Percentiles rank a stretch among this genome's conserved stretches.
Evolutionary conservation across 2,888 invertebrate species (phyloP).

Genomic region (Panopea generosa): DNA sequence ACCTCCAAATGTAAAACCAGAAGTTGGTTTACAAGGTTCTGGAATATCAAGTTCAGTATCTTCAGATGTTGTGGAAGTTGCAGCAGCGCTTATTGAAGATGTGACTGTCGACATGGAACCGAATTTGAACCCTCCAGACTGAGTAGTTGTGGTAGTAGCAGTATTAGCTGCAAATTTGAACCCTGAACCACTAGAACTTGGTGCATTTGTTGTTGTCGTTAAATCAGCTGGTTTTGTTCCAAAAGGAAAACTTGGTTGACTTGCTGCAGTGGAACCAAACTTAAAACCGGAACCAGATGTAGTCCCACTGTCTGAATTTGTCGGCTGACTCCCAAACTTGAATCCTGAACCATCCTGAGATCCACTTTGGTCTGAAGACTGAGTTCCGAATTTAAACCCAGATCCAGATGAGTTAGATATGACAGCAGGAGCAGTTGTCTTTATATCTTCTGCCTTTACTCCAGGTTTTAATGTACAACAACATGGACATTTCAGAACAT

Average conservation of each 20-base stretch:
- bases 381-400: conserved; percentile 44
- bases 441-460: conserved; percentile 67
- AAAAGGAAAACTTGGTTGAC: conserved; percentile 35
- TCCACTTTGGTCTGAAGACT: conserved; percentile 7
- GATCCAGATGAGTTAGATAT: conserved; percentile 15
- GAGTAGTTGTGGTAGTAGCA: conserved; percentile 1
- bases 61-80: conserved; percentile 3
- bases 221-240: conserved; percentile 13
- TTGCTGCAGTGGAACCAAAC: conserved; percentile 20
- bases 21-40: conserved; percentile 4
- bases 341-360: conserved; percentile 16
- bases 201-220: no score
- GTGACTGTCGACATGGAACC: not conserved
- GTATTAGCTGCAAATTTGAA: conserved; percentile 58
- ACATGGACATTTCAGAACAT: conserved; percentile 76
- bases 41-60: conserved; percentile 6
- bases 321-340: conserved; percentile 36
- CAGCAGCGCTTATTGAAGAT: not conserved
- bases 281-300: conserved; percentile 28
- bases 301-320: conserved; percentile 8
- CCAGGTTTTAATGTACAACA: conserved; percentile 82
- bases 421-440: conserved; percentile 26
- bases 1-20: conserved; percentile 1
- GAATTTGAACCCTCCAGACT: no score
- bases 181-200: conserved; percentile 30